Percentiles rank a stretch among this genome's conserved stretches.
These are phyloP conservation scores for Hypsibius dujardini DNA, from an alignment of 1,140 invertebrate genomes.

Conservation along the genomic window DNA sequence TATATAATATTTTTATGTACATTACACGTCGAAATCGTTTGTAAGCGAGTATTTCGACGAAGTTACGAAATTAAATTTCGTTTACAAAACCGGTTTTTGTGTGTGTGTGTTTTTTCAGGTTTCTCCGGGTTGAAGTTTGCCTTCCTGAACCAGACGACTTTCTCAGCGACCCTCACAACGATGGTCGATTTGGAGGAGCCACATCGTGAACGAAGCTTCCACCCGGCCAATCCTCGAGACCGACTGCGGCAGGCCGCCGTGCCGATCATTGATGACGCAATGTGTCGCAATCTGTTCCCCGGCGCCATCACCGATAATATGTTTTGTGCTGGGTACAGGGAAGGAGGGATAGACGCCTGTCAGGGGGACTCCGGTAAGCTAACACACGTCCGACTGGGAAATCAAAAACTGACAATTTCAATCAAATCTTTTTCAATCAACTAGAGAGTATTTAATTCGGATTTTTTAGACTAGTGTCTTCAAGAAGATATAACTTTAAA, in stretches of 20 bases:
- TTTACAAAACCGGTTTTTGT: not conserved
- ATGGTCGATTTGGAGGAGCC: not conserved
- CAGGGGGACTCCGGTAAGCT: conserved; percentile 42
- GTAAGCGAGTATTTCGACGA: no score
- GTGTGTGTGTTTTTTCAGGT: not conserved
- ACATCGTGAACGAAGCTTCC: conserved; percentile 2
- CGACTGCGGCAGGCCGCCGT: conserved; percentile 32
- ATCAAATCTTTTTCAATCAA: no score
- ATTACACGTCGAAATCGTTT: no score
- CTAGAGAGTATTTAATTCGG: no score
- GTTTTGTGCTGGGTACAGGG: conserved; percentile 42
- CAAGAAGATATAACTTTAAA: no score
- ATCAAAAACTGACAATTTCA: no score
- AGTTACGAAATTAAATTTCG: no score
- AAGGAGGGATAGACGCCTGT: conserved; percentile 40
- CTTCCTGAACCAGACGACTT: not conserved
- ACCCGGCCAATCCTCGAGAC: conserved; percentile 12
- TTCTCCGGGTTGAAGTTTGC: conserved; percentile 12
- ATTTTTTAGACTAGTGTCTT: no score
- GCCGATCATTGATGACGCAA: conserved; percentile 36
- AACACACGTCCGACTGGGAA: no score
- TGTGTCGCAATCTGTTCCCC: conserved; percentile 37
- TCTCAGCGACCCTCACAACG: not conserved
- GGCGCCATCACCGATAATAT: conserved; percentile 53
- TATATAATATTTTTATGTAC: no score